Conservation (phyloP, 2,113 vertebrate species). For the Irena cyanogastra region DNA sequence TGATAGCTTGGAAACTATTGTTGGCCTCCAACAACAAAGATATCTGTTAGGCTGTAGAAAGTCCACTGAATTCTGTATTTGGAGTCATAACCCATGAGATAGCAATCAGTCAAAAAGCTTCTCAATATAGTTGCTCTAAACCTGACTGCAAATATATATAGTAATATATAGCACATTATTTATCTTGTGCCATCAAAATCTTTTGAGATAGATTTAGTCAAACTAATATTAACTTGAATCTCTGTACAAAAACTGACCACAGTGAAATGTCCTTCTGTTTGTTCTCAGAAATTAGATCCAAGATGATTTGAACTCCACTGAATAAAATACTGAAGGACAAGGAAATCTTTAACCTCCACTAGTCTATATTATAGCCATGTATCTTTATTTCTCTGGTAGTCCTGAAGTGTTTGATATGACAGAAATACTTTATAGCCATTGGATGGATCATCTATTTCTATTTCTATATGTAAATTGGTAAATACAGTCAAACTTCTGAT, state of each 20-base stretch:
- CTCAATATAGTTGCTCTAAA: neutral
- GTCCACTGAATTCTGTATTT: neutral
- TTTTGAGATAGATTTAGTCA: neutral
- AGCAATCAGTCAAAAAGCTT: neutral
- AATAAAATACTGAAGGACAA: neutral
- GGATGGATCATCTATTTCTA: neutral
- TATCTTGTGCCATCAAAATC: neutral
- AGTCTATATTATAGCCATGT: neutral
- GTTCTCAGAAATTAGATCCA: neutral
- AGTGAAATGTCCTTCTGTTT: neutral
- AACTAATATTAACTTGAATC: neutral
- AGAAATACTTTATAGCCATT: neutral
- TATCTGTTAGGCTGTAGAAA: neutral
- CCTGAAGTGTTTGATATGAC: neutral
- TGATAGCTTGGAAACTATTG: neutral
- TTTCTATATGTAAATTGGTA: neutral
- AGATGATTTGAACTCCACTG: neutral
- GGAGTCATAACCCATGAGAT: neutral
- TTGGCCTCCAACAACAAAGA: neutral
- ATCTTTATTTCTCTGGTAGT: neutral
- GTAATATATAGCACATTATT: neutral
- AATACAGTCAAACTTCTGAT: neutral
- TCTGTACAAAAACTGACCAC: neutral
- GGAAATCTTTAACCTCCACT: neutral
- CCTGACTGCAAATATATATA: neutral